Evolutionary conservation across 2,113 vertebrate genomes (phyloP).

Genomic region (Nymphicus hollandicus): DNA sequence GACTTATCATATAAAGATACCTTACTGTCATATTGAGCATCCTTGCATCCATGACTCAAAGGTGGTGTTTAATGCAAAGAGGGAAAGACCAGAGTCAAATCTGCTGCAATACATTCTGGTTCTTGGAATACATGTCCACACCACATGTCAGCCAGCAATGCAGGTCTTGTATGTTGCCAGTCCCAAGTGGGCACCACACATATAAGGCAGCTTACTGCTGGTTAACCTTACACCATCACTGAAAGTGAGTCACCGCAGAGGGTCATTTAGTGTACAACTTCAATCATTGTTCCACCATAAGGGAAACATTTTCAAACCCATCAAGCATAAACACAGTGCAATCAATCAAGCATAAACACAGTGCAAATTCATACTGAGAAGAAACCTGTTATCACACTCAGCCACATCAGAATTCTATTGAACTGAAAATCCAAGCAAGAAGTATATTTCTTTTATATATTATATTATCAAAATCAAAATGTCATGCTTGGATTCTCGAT

Average conservation of each 20-base stretch:
- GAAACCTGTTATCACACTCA: not conserved
- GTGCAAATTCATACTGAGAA: not conserved
- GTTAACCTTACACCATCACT: not conserved
- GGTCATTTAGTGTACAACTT: not conserved
- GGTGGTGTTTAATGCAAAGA: not conserved
- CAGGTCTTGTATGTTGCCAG: not conserved
- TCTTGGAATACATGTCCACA: not conserved
- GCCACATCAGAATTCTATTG: not conserved
- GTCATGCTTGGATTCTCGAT: not conserved
- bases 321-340: not conserved
- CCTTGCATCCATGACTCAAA: not conserved
- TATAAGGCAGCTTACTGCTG: not conserved
- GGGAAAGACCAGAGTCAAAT: not conserved
- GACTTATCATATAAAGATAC: not conserved
- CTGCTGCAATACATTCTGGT: not conserved
- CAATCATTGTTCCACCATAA: not conserved
- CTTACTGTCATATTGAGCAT: not conserved
- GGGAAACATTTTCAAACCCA: not conserved
- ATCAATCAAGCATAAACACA: not conserved
- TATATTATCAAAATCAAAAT: not conserved
- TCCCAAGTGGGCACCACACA: not conserved
- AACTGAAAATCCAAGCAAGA: not conserved
- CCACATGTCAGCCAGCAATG: not conserved
- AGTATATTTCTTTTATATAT: not conserved
- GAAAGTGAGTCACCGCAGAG: not conserved